phyloP scores from a whole-genome alignment of 2,797 vertebrate genomes.

The Lepus townsendii region DNA sequence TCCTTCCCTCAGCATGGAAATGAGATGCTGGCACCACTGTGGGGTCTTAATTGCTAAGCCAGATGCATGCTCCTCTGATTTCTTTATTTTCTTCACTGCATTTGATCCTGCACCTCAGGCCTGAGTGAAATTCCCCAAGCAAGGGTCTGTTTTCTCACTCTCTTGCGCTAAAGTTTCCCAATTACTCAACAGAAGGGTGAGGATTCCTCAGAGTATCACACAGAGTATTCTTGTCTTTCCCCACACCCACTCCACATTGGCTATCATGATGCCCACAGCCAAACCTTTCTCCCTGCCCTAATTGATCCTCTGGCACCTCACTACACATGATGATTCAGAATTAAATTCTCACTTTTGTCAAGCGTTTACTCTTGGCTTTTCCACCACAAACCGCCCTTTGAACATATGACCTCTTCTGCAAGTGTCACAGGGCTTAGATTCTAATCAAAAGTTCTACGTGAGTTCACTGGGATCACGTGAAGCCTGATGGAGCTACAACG shows the following conservation, averaged over 20 bases:
- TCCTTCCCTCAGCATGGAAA: too few species aligned
- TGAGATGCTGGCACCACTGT: too few species aligned
- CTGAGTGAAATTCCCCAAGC: neutral
- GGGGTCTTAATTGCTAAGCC: too few species aligned
- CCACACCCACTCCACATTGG: rapidly evolving
- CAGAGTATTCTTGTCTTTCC: neutral
- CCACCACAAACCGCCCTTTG: rapidly evolving
- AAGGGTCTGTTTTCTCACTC: neutral
- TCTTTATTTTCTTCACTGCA: too few species aligned
- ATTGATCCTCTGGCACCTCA: rapidly evolving
- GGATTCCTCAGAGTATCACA: neutral
- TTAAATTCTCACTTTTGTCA: neutral
- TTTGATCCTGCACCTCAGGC: neutral
- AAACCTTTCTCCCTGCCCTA: too few species aligned
- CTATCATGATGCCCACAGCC: rapidly evolving
- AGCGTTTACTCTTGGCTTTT: neutral
- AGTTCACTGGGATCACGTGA: neutral
- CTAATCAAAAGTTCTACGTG: neutral
- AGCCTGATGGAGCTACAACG: neutral
- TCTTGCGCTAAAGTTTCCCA: neutral
- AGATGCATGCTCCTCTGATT: too few species aligned
- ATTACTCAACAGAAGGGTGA: neutral
- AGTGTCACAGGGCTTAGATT: neutral
- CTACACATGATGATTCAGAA: rapidly evolving
- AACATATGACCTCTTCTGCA: neutral